Percentiles rank a stretch among this genome's conserved stretches.
Conservation (phyloP, 2,113 vertebrate genomes). For the Jacana jacana region DNA sequence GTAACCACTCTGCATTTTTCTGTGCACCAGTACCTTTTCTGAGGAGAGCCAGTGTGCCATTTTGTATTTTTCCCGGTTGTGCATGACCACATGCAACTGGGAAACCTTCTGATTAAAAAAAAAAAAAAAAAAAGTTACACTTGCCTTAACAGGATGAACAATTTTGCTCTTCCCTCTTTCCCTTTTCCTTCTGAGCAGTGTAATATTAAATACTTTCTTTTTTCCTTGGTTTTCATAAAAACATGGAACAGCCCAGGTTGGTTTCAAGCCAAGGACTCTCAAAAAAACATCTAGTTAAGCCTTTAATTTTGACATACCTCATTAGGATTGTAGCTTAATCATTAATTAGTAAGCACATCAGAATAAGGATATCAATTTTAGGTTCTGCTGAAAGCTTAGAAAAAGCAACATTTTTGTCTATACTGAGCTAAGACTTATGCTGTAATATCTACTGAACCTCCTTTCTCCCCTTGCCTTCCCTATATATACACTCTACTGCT, state of each 20-base stretch:
- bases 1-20: background rate
- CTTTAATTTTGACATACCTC: background rate
- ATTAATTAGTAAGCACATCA: background rate
- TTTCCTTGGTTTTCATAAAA: background rate
- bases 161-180: background rate
- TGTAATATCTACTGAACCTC: background rate
- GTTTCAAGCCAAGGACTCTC: background rate
- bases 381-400: background rate
- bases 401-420: background rate
- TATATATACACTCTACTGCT: background rate
- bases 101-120: background rate
- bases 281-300: background rate
- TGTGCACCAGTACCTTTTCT: background rate
- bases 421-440: background rate
- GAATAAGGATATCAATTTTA: background rate
- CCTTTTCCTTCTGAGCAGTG: background rate
- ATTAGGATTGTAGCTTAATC: background rate
- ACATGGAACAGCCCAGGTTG: background rate
- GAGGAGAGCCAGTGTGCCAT: background rate
- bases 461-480: rapidly evolving
- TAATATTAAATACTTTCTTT: background rate
- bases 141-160: background rate
- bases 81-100: background rate
- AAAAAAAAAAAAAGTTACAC: background rate
- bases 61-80: background rate